phyloP scores from a whole-genome alignment of 2,888 invertebrate genomes.

The Campaea margaritaria region DNA sequence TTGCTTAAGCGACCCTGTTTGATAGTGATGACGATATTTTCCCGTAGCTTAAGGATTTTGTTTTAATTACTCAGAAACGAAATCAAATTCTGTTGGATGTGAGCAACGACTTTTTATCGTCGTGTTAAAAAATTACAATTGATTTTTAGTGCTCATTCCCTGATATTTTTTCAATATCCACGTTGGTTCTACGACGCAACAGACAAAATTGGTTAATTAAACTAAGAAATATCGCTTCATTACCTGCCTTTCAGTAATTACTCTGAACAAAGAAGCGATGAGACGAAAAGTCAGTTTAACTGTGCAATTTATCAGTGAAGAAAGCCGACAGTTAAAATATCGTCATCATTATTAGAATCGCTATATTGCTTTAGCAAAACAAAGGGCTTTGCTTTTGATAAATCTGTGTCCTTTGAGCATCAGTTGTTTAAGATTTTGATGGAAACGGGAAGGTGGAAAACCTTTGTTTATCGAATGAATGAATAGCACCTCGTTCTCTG shows the following conservation, averaged over 20 bases:
- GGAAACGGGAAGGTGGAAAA: constrained; percentile 23
- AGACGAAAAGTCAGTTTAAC: constrained; percentile 61
- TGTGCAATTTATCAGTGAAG: constrained; percentile 66
- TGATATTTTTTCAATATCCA: background rate
- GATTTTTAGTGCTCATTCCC: background rate
- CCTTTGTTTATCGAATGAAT: background rate
- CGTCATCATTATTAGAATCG: constrained; percentile 75
- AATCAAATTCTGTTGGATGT: too few relatives aligned
- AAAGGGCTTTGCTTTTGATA: constrained; percentile 73
- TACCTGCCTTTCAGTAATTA: constrained; percentile 42
- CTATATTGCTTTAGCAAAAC: constrained; percentile 76
- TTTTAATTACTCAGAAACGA: too few relatives aligned
- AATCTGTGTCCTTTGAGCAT: constrained; percentile 69
- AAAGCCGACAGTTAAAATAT: constrained; percentile 75
- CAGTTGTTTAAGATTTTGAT: constrained; percentile 70
- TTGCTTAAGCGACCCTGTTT: too few relatives aligned
- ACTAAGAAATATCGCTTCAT: constrained; percentile 37
- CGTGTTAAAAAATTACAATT: too few relatives aligned
- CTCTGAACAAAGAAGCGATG: constrained; percentile 38
- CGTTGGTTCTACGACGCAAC: constrained; percentile 9
- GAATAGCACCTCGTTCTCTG: background rate
- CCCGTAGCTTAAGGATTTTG: too few relatives aligned
- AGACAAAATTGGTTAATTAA: constrained; percentile 27
- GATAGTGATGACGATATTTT: too few relatives aligned
- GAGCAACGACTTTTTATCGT: too few relatives aligned